Base-by-base conservation (phyloP, 2,113 vertebrate genomes). In the Origma solitaria region DNA sequence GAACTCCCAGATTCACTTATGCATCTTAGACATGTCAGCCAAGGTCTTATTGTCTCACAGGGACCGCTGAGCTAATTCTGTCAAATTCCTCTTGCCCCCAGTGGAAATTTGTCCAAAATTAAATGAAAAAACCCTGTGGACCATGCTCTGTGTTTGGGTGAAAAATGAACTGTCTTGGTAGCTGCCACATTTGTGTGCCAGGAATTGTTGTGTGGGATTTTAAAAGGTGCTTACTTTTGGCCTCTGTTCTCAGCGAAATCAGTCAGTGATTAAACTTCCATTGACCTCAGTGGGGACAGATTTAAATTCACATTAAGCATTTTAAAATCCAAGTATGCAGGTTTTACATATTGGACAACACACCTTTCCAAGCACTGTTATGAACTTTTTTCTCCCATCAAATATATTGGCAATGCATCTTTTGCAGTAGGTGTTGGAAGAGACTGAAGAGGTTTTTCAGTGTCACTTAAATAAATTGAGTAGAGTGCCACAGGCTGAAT, bases 201-300 rank as follows among this genome's bases (percentile, higher is more conserved):
- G 88, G 92, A 96, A 81, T 60, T 81, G 85, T 75, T 90, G 56
- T 78, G 82, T 53, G 79, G 72, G 60, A 76, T 81, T 94, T 95
- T 84, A 68, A 92, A 92, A 96, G 95, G 90, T 96, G 76, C 86
- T 97, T 92, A 88, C 64, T 90, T 70, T 88, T 86, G 90, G 86
- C 69, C 56, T 88, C 72, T 95, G 69, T 94, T 90, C 83, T 51
- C 69, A 92, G 40, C 53, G 73, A 96, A 96, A 93, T 78, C 85
- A 94, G 72, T 88, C 80, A 86, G 88, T 65, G 72, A 86, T 92
- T 93, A 92, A 92, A 96, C 94, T 94, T 92, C 76, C 68, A 84
- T 7, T 96, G 95, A 90, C 95, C 92, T 92, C 90, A 88, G 45
- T 8, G 60, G 57, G 64, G 94, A 73, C 57, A 86, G 88, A 95